Conservation (phyloP, 2,888 invertebrate genomes). For the Philereme transversata region DNA sequence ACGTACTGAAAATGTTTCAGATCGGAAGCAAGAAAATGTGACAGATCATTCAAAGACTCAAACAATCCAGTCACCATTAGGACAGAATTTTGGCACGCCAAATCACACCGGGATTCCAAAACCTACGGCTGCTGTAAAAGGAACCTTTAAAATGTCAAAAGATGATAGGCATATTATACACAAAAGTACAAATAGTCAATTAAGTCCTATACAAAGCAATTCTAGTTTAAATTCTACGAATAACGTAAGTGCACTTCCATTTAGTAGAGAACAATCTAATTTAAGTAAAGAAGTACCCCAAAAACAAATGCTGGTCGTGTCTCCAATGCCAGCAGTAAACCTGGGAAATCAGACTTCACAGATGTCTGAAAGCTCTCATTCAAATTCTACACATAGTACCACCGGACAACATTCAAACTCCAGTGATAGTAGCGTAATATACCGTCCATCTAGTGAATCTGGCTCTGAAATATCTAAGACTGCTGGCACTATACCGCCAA, state of each 20-base stretch:
- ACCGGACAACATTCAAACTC: conserved; percentile 88
- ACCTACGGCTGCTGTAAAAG: conserved; percentile 96
- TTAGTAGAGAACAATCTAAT: conserved; percentile 79
- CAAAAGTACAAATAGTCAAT: conserved; percentile 83
- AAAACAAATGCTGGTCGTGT: conserved; percentile 86
- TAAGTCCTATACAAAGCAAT: conserved; percentile 83
- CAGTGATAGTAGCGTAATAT: conserved; percentile 89
- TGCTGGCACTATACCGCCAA: conserved; percentile 71
- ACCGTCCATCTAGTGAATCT: conserved; percentile 89
- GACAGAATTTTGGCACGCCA: conserved; percentile 69
- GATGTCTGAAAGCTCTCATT: conserved; percentile 88
- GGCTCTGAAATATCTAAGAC: conserved; percentile 85
- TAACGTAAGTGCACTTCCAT: conserved; percentile 76
- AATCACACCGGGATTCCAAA: conserved; percentile 90
- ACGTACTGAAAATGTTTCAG: conserved; percentile 54
- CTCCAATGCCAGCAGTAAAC: conserved; percentile 88
- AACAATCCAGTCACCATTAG: conserved; percentile 64
- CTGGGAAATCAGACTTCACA: conserved; percentile 67
- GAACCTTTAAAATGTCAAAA: conserved; percentile 90
- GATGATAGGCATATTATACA: conserved; percentile 81
- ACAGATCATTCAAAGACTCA: conserved; percentile 49
- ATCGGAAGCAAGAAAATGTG: conserved; percentile 57
- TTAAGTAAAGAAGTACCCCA: conserved; percentile 78
- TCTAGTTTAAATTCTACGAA: conserved; percentile 83
- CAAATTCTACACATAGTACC: conserved; percentile 84